Conservation (phyloP, 2,888 invertebrate species). For the Scaptomyza caliginosa region DNA sequence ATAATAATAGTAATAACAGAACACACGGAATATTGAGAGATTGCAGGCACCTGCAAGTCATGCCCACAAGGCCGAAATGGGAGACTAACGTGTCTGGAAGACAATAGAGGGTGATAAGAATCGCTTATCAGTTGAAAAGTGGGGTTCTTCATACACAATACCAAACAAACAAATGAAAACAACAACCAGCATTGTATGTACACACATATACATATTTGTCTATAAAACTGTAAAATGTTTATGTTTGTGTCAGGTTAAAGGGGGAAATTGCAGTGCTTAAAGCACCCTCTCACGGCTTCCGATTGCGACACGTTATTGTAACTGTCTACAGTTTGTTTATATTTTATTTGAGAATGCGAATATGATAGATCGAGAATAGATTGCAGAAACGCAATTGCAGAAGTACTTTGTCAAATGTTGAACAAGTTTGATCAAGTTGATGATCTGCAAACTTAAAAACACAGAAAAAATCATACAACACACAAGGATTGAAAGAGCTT, state of each 20-base stretch:
- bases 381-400: background rate
- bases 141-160: background rate
- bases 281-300: background rate
- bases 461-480: background rate
- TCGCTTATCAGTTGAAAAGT: slow-evolving; percentile 25
- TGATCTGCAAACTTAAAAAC: background rate
- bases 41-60: slow-evolving; percentile 40
- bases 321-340: background rate
- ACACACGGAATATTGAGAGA: slow-evolving; percentile 6
- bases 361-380: background rate
- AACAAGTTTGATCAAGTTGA: background rate
- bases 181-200: background rate
- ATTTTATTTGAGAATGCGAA: background rate
- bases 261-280: background rate
- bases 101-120: slow-evolving; percentile 27
- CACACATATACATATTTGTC: no score
- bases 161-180: background rate
- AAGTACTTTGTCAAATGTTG: background rate
- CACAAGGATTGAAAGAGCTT: background rate
- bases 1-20: background rate
- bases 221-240: background rate
- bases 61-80: slow-evolving; percentile 47
- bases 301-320: background rate
- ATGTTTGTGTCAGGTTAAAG: background rate
- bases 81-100: slow-evolving; percentile 9